Evolutionary conservation across 2,888 invertebrate species (phyloP).

Genomic region (Caenorhabditis sp.): DNA sequence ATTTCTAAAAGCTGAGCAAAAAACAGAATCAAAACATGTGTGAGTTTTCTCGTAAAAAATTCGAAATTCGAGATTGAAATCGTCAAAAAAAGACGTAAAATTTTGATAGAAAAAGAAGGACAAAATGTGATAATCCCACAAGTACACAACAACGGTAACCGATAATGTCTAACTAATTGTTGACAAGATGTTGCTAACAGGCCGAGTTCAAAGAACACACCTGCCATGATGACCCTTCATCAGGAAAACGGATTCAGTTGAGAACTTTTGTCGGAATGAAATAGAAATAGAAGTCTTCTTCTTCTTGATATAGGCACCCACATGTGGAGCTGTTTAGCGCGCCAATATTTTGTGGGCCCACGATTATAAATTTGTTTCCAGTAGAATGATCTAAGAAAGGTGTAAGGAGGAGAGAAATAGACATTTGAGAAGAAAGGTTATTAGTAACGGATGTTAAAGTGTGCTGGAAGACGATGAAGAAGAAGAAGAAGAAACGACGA

Average conservation of each 20-base stretch:
- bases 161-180: not conserved
- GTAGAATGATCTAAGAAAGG: slow-evolving; percentile 19
- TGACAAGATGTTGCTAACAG: not conserved
- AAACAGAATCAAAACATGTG: not conserved
- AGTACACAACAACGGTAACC: not conserved
- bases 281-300: not conserved
- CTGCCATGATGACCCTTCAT: not conserved
- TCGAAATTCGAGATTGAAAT: no score
- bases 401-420: not conserved
- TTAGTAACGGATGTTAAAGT: slow-evolving; percentile 2
- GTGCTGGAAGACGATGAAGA: no score
- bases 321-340: slow-evolving; percentile 41
- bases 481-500: not conserved
- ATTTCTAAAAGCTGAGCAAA: not conserved
- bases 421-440: not conserved
- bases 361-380: slow-evolving; percentile 43
- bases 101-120: not conserved
- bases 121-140: not conserved
- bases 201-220: not conserved
- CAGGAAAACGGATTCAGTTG: not conserved
- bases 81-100: not conserved
- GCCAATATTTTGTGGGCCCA: slow-evolving; percentile 7
- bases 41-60: not conserved
- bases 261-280: not conserved
- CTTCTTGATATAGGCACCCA: slow-evolving; percentile 12